Percentiles rank a stretch among this genome's conserved stretches.
These are phyloP conservation scores for Meleagris gallopavo DNA, from an alignment of 2,113 vertebrate species.

Conservation along the genomic window DNA sequence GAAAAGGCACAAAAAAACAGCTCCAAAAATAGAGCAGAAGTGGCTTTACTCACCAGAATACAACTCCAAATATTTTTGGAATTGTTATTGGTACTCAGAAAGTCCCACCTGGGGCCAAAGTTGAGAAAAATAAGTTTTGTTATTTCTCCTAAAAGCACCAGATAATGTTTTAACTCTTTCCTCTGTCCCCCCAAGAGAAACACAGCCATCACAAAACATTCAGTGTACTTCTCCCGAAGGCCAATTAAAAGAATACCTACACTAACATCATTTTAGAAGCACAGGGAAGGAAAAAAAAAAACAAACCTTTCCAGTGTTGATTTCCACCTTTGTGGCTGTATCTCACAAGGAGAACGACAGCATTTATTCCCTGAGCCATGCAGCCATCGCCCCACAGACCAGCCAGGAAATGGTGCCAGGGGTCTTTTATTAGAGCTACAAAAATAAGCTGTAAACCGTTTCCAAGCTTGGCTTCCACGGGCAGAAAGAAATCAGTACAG, in stretches of 20 bases:
- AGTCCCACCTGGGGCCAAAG: neutral
- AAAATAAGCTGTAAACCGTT: neutral
- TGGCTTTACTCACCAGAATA: neutral
- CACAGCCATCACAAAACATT: accelerated
- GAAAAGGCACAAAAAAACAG: neutral
- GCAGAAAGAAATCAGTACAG: neutral
- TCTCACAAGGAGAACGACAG: accelerated
- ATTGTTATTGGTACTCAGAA: accelerated
- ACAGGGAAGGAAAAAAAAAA: neutral
- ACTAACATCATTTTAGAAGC: accelerated
- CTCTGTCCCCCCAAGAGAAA: accelerated
- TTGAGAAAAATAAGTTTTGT: neutral
- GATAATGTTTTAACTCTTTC: accelerated
- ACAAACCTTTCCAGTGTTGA: accelerated
- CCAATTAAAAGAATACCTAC: accelerated
- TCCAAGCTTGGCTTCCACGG: slow-evolving; percentile 57
- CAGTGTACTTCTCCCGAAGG: accelerated
- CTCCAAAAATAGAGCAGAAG: neutral
- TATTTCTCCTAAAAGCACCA: neutral
- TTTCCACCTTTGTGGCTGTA: accelerated
- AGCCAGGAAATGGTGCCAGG: neutral
- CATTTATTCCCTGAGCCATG: accelerated
- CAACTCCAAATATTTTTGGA: accelerated
- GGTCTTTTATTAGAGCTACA: slow-evolving; percentile 47
- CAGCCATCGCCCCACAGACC: neutral